A percentile compares a stretch with the other conserved stretches of the same genome.
Evolutionary conservation across 2,797 vertebrate species (phyloP).

Genomic region (Uromys caudimaculatus): DNA sequence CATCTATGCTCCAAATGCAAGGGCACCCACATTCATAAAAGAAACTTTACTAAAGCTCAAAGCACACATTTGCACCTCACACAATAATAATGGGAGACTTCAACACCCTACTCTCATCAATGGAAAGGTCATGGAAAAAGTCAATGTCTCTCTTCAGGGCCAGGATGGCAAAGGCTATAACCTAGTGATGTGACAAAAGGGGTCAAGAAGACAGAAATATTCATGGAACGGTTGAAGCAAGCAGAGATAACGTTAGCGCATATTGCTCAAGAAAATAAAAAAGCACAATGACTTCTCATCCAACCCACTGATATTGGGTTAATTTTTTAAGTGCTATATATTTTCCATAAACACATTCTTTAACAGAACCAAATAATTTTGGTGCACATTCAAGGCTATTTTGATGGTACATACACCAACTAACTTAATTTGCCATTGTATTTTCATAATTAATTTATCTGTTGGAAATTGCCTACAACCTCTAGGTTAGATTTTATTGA

Average conservation of each 20-base stretch:
- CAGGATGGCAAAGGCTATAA: constrained; percentile 30
- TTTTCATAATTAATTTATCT: constrained; percentile 26
- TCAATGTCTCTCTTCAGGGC: constrained; percentile 26
- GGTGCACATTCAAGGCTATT: neutral
- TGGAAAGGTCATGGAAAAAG: too few species aligned
- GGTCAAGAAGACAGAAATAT: constrained; percentile 2
- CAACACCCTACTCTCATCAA: too few species aligned
- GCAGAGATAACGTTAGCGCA: neutral
- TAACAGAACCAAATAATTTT: constrained; percentile 53
- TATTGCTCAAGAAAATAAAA: neutral
- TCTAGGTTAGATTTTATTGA: constrained; percentile 23
- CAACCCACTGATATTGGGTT: neutral
- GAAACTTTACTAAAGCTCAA: too few species aligned
- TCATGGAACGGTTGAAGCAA: neutral
- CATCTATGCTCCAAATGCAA: too few species aligned
- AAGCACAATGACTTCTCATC: neutral
- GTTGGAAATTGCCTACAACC: neutral
- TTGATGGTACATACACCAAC: neutral
- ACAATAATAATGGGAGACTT: too few species aligned
- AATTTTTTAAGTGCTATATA: neutral
- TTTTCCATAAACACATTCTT: constrained; percentile 43
- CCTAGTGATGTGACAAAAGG: neutral
- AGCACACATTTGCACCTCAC: too few species aligned
- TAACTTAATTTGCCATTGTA: neutral
- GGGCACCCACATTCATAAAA: too few species aligned